Conservation (phyloP, 1,140 invertebrate species). For the Anastrepha obliqua region DNA sequence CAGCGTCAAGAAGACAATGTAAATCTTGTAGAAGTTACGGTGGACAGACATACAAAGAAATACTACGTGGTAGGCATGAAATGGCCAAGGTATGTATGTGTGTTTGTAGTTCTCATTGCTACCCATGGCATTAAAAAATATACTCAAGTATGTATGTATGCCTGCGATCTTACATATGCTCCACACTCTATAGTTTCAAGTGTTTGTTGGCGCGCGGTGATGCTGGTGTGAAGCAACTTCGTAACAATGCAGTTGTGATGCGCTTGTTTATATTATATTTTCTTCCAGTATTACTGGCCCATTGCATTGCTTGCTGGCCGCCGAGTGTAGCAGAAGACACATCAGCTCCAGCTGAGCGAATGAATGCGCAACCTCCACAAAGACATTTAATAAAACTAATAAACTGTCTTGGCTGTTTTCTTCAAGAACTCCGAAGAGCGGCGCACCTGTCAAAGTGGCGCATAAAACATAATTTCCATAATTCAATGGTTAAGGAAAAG, state of each 20-base stretch:
- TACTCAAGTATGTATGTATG: not conserved
- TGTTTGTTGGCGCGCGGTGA: not conserved
- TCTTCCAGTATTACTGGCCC: not conserved
- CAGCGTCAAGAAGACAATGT: constrained; percentile 8
- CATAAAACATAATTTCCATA: constrained; percentile 13
- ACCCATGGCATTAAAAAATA: not conserved
- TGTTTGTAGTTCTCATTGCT: too few species aligned
- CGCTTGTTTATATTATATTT: not conserved
- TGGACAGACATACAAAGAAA: constrained; percentile 25
- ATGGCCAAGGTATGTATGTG: not conserved
- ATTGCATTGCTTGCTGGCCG: not conserved
- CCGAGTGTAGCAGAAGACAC: constrained; percentile 17
- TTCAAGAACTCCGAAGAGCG: constrained; percentile 1
- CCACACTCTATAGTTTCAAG: not conserved
- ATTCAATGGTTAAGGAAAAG: not conserved
- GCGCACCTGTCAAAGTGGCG: not conserved
- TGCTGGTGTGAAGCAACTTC: not conserved
- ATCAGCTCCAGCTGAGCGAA: constrained; percentile 19
- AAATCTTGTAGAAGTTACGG: not conserved
- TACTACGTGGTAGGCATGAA: constrained; percentile 5
- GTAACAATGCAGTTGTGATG: not conserved
- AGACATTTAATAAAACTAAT: not conserved
- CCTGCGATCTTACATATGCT: not conserved
- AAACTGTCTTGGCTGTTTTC: not conserved
- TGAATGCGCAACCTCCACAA: not conserved